These are phyloP conservation scores for Trichonephila inaurata DNA, from an alignment of 1,140 invertebrate genomes.

Conservation along the genomic window DNA sequence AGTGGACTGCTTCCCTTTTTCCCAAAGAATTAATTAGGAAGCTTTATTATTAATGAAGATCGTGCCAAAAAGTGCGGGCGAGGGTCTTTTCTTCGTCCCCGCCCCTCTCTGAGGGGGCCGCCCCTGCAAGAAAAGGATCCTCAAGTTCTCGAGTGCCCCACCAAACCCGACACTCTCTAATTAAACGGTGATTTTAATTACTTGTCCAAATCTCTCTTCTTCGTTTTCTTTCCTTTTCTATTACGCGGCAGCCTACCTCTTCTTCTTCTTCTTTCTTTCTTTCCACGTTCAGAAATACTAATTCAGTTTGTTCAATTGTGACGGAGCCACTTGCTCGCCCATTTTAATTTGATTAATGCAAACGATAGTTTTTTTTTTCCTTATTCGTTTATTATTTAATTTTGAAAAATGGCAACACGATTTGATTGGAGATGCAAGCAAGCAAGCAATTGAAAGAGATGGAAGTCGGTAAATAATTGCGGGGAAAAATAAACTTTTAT, in stretches of 20 bases:
- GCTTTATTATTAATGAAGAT: constrained; percentile 77
- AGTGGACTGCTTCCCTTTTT: constrained; percentile 62
- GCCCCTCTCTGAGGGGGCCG: neutral
- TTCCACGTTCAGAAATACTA: constrained; percentile 41
- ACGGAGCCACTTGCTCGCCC: constrained; percentile 15
- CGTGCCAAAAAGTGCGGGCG: constrained; percentile 76
- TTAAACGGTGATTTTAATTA: constrained; percentile 75
- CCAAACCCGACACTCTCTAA: constrained; percentile 65
- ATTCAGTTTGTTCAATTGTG: constrained; percentile 73
- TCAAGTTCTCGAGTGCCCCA: constrained; percentile 48
- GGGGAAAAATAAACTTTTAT: constrained; percentile 39
- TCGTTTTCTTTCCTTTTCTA: neutral
- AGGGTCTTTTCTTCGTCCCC: constrained; percentile 66
- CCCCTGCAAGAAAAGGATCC: constrained; percentile 73
- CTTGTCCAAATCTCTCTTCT: constrained; percentile 69
- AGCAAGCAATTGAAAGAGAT: constrained; percentile 9
- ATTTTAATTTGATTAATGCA: constrained; percentile 73
- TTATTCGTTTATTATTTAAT: neutral
- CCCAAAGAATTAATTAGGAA: constrained; percentile 74
- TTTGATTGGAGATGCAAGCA: neutral
- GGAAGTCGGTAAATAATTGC: constrained; percentile 31
- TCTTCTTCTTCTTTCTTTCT: constrained; percentile 31
- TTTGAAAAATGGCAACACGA: constrained; percentile 5
- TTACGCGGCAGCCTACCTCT: neutral
- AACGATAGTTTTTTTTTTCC: constrained; percentile 2